Evolutionary conservation across 2,113 vertebrate species (phyloP), one percentile per base, ranked within the genome.

Genomic region (Stegastes partitus): DNA sequence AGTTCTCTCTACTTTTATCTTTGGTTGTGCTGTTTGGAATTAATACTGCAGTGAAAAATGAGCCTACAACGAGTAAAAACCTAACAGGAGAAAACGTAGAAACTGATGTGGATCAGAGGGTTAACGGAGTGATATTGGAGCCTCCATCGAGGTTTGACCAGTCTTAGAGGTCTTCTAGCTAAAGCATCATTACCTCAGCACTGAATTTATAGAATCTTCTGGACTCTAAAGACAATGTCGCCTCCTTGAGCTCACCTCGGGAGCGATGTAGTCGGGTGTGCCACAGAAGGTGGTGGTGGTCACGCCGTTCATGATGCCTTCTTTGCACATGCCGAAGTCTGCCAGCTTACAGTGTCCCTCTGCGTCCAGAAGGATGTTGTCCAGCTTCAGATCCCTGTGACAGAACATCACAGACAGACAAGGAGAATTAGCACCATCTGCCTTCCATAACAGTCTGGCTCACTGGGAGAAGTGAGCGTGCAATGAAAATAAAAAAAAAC

Each of bases 281-380:
- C 98, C 98, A 58, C 98, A 99, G 94, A 99, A 99, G 0, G 98
- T 99, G 64, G 97, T 99, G 71, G 98, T 99, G 2, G 98, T 99
- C 66, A 97, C 96, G 2, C 98, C 98, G 1, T 98, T 98, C 82
- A 97, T 93, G 91, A 99, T 99, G 44, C 97, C 97, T 90, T 99
- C 98, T 82, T 99, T 99, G 87, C 98, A 99, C 98, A 99, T 99
- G 21, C 98, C 98, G 44, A 99, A 99, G 89, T 99, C 98, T 14
- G 98, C 98, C 87, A 99, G 95, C 90, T 99, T 99, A 91, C 98
- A 99, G 92, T 99, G 98, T 59, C 98, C 98, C 92, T 99, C 98
- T 37, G 97, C 98, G 63, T 99, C 98, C 91, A 99, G 89, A 82
- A 99, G 96, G 93, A 99, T 99, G 92, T 99, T 99, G 84, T 99